Percentiles rank a stretch among this genome's conserved stretches.
These are phyloP conservation scores for Ancistrus triradiatus DNA, from an alignment of 2,113 vertebrate genomes.

Conservation along the genomic window DNA sequence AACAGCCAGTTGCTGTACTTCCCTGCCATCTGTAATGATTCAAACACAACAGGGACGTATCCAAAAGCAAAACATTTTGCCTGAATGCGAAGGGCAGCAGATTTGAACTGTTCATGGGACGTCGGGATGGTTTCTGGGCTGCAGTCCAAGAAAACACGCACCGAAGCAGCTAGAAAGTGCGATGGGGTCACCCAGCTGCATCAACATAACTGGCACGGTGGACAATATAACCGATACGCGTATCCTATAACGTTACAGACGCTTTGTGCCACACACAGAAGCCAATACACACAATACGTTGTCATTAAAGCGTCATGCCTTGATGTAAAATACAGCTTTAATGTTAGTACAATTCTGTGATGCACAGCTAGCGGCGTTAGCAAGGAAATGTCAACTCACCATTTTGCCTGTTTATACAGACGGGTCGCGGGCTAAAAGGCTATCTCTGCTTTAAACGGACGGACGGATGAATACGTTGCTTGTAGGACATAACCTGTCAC, in stretches of 20 bases:
- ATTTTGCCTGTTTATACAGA: conserved; percentile 45
- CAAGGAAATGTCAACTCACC: conserved; percentile 45
- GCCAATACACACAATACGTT: too few species aligned
- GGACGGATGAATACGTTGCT: conserved; percentile 28
- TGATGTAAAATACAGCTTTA: too few species aligned
- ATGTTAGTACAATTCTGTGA: not conserved
- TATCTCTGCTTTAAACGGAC: conserved; percentile 23
- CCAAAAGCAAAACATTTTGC: too few species aligned
- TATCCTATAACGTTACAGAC: too few species aligned
- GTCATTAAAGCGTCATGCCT: too few species aligned
- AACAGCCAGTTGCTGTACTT: not conserved
- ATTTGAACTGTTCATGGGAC: not conserved
- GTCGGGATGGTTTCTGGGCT: not conserved
- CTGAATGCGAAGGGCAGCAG: too few species aligned
- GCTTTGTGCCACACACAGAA: too few species aligned
- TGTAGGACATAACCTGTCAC: conserved; percentile 13
- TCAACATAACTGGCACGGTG: not conserved
- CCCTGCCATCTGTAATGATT: too few species aligned
- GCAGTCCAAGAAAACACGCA: not conserved
- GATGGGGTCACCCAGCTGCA: not conserved
- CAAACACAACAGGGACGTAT: too few species aligned
- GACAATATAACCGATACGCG: not conserved
- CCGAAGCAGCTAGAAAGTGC: not conserved
- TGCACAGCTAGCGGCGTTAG: not conserved
- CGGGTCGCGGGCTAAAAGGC: conserved; percentile 26